Evolutionary conservation across 2,888 invertebrate genomes (phyloP), one percentile per base, ranked within the genome.

Genomic region (Microplitis deprimator): DNA sequence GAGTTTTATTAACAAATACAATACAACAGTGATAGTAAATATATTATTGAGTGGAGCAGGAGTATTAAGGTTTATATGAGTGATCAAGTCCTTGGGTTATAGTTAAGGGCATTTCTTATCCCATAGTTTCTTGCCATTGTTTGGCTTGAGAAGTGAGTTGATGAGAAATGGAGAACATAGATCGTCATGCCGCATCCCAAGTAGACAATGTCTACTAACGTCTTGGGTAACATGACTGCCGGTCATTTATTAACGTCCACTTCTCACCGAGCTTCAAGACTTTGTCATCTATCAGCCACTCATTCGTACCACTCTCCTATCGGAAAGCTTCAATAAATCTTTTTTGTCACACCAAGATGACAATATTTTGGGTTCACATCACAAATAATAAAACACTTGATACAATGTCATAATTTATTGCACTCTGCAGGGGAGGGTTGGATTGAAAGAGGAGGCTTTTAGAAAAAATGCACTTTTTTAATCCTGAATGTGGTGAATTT

Each of bases 101-200:
- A 40, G 50, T 50, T 68, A 38, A 38, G 68, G 80, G 80, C 83
- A 82, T 82, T 86, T 86, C 86, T 86, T 86, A 84, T 80, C 77
- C 75, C 73, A 77, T 75, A 77, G 82, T 84, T 83, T 83, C 79
- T 29, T 29, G 29, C 77, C 85, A 87, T 88, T 88, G 87, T 87
- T 87, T 83, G 84, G 81, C 82, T 80, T 82, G 77, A 73, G 75
- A 73, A 82, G 76, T 81, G 79, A 80, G 80, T 80, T 83, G 79
- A 86, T 88, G 88, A 88, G 88, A 88, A 88, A 88, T 88, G 85
- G 84, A 79, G 72, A 81, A 79, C 87, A 87, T 88, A 87, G 85
- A 88, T 88, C 87, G 84, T 86, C 81, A 80, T 78, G 83, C 83
- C 85, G 85, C 86, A 86, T 86, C 84, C 83, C 83, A 85, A 85